These are phyloP conservation scores for Nannobrachium achirus DNA, from an alignment of 2,113 vertebrate species.

Conservation along the genomic window DNA sequence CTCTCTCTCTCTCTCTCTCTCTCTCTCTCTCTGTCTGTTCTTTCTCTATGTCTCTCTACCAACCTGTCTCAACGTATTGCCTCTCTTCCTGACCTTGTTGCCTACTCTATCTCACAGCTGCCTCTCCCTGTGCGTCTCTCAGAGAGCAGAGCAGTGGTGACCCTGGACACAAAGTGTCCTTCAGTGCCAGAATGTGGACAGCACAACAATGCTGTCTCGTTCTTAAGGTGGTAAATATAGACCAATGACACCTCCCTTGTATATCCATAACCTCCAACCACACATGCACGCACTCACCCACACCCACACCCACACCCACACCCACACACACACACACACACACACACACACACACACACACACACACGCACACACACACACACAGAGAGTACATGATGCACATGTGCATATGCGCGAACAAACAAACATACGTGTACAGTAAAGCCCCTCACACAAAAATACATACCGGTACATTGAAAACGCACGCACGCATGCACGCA, in stretches of 20 bases:
- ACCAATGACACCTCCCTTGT: conserved; percentile 55
- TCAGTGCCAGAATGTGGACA: conserved; percentile 66
- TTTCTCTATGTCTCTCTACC: background rate
- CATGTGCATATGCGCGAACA: too few relatives aligned
- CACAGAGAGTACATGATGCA: too few relatives aligned
- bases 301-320: background rate
- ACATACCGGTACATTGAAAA: too few relatives aligned
- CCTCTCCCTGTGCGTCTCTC: conserved; percentile 25
- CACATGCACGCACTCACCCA: conserved; percentile 1
- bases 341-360: conserved; percentile 20
- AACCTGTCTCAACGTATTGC: background rate
- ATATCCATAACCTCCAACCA: too few relatives aligned
- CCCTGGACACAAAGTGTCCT: conserved; percentile 66
- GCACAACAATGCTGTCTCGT: conserved; percentile 72
- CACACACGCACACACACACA: conserved; percentile 1
- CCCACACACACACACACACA: too few relatives aligned
- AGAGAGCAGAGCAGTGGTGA: conserved; percentile 41
- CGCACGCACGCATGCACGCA: background rate
- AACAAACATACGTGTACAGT: too few relatives aligned
- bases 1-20: conserved; percentile 10
- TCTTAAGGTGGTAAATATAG: conserved; percentile 81
- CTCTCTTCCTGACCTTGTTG: conserved; percentile 7
- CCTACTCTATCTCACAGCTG: conserved; percentile 2
- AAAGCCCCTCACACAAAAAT: too few relatives aligned
- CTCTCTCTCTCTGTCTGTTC: conserved; percentile 1